Evolutionary conservation across 64 coral and sea anemone species (phyloP), one percentile per base, ranked within the genome.

Genomic region (Actinia equina): DNA sequence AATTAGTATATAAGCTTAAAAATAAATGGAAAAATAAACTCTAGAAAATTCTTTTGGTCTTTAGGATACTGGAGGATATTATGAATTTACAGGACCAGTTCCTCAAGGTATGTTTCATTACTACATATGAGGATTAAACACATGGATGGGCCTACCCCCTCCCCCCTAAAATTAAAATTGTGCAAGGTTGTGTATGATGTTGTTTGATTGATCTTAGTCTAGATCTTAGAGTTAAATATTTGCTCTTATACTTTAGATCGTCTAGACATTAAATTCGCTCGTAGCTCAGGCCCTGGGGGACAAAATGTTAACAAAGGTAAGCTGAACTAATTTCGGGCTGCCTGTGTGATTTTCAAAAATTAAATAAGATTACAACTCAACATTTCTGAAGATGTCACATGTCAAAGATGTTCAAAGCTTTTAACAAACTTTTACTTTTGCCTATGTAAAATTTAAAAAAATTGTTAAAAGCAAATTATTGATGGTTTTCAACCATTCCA

Each of bases 241-340:
- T 82, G 1, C 0, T 23, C 2, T 42, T 78, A 6, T 27, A 26
- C 60, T 86, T 58, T 23, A 99, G 97, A 99, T n/a, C 64, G 12
- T 22, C 52, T 99, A 17, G 92, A 81, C 7, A 90, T 99, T 43
- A 99, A 95, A 62, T 99, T 86, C 95, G 87, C 93, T 71, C 95
- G 88, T 77, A 99, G 97, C 79, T 92, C 97, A 44, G 97, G 97
- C 13, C 97, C 97, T 42, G 97, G 97, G 44, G 97, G 97, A 76
- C 97, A 99, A 88, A 99, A 99, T 91, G 97, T 99, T 1, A 99
- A 99, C 82, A 99, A 99, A 95, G 93, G 97, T 95, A 44, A 26
- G 46, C 22, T 57, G 6, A 23, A 17, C 18, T 7, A 0, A n/a
- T 69, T 22, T 69, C 42, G 69, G 69, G n/a, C 41, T 74, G 26